Evolutionary conservation across 2,113 vertebrate genomes (phyloP).

Genomic region (Crocuta crocuta): DNA sequence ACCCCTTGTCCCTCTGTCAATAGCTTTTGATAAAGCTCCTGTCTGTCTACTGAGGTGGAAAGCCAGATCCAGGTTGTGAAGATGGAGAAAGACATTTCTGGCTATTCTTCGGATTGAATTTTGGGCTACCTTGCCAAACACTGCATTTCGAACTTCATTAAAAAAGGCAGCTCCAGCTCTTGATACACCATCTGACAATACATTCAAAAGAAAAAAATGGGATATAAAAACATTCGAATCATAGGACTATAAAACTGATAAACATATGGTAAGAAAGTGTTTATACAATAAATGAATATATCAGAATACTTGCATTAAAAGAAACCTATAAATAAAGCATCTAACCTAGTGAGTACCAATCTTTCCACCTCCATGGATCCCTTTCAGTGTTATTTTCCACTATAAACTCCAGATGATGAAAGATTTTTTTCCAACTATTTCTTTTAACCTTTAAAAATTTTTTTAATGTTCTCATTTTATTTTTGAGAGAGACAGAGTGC

Average conservation of each 20-base stretch:
- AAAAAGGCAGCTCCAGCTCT: constrained; percentile 94
- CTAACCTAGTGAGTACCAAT: constrained; percentile 37
- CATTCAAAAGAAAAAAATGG: constrained; percentile 51
- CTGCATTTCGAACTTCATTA: constrained; percentile 97
- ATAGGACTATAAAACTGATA: constrained; percentile 26
- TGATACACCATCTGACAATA: constrained; percentile 93
- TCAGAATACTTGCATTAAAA: constrained; percentile 54
- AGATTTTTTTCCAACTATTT: constrained; percentile 55
- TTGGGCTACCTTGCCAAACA: constrained; percentile 98
- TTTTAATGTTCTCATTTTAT: too few species aligned
- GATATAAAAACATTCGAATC: constrained; percentile 34
- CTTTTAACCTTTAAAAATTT: not conserved
- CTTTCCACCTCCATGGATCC: constrained; percentile 34
- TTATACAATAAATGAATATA: constrained; percentile 36
- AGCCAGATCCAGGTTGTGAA: constrained; percentile 96
- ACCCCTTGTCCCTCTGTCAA: constrained; percentile 97
- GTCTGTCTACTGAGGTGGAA: constrained; percentile 99
- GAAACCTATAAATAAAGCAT: constrained; percentile 38
- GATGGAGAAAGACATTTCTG: constrained; percentile 97
- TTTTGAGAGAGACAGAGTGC: too few species aligned
- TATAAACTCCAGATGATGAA: constrained; percentile 29
- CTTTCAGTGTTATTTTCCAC: constrained; percentile 39
- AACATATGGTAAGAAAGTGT: not conserved
- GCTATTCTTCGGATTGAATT: constrained; percentile 98
- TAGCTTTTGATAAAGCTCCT: constrained; percentile 97